These are phyloP conservation scores for Caracal caracal DNA, from an alignment of 2,113 vertebrate genomes.

Conservation along the genomic window DNA sequence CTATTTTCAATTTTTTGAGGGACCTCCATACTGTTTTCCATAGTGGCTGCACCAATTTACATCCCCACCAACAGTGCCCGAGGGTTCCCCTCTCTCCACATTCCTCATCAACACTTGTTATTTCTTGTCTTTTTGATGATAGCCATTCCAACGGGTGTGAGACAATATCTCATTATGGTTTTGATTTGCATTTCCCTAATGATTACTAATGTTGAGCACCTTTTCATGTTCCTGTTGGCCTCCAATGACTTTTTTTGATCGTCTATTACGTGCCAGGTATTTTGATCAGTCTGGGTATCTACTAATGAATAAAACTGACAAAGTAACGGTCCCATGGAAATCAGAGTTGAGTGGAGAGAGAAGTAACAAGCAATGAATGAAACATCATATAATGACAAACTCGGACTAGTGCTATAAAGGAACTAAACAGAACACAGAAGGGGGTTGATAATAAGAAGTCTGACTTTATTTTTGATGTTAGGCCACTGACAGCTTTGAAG, in stretches of 20 bases:
- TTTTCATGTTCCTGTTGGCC: background rate
- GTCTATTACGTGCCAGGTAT: background rate
- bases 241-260: background rate
- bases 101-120: background rate
- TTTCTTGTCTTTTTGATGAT: background rate
- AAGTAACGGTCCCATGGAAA: background rate
- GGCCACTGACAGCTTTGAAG: background rate
- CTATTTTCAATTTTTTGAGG: background rate
- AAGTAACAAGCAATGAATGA: background rate
- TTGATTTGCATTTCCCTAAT: background rate
- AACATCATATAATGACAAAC: rapidly evolving
- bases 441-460: background rate
- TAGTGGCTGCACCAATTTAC: background rate
- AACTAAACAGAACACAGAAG: background rate
- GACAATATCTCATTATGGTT: background rate
- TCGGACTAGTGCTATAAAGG: background rate
- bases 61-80: background rate
- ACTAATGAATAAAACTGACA: background rate
- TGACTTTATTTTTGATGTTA: background rate
- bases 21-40: background rate
- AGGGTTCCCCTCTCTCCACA: background rate
- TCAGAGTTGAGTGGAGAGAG: background rate
- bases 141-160: background rate
- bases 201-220: background rate
- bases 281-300: background rate